A percentile compares a stretch with the other conserved stretches of the same genome.
Conservation (phyloP, 2,888 invertebrate species). For the Hydrotaea diabolus region DNA sequence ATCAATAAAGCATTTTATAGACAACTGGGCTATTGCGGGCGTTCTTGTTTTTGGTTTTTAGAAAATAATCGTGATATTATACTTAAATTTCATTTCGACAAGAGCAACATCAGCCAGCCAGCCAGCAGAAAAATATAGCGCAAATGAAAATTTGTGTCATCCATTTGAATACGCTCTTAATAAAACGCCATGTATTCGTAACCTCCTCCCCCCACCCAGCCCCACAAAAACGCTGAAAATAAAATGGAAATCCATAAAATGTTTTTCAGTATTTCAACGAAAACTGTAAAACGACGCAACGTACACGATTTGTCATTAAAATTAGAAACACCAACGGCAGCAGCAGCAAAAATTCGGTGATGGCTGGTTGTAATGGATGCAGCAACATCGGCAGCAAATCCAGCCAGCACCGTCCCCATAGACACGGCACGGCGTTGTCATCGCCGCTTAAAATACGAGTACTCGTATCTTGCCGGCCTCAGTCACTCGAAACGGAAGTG, state of each 20-base stretch:
- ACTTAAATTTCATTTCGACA: constrained; percentile 39
- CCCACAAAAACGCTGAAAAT: background rate
- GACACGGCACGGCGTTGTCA: constrained; percentile 33
- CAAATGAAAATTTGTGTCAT: constrained; percentile 33
- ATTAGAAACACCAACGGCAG: background rate
- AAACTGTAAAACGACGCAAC: constrained; percentile 53
- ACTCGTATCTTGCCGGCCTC: constrained; percentile 48
- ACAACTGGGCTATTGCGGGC: background rate
- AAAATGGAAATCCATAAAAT: constrained; percentile 45
- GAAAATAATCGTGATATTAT: constrained; percentile 43
- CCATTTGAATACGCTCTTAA: background rate
- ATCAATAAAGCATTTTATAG: constrained; percentile 32
- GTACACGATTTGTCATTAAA: constrained; percentile 59
- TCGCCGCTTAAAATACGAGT: constrained; percentile 35
- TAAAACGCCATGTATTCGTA: background rate
- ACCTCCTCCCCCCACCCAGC: background rate
- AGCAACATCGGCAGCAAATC: background rate
- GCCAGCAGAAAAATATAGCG: constrained; percentile 24
- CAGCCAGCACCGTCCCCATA: background rate
- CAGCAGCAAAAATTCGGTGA: background rate
- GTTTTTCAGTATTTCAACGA: constrained; percentile 43
- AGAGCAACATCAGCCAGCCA: background rate
- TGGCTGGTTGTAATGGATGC: background rate
- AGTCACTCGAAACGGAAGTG: constrained; percentile 52
- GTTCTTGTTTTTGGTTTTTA: background rate